A percentile compares a stretch with the other conserved stretches of the same genome.
These are phyloP conservation scores for Andrena hattorfiana DNA, from an alignment of 2,888 invertebrate genomes.

Conservation along the genomic window DNA sequence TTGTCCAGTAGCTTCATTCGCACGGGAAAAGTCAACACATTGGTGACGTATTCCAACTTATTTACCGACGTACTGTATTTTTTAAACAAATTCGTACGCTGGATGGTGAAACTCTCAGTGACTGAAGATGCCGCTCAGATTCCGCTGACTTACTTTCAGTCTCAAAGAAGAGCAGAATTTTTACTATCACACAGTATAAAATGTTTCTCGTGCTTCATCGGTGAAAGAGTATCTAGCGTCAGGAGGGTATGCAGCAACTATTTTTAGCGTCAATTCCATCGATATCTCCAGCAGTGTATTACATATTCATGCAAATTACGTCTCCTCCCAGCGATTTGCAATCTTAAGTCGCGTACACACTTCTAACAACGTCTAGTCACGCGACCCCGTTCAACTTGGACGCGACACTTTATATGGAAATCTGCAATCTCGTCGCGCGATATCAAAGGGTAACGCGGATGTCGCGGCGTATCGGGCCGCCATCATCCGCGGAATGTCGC, in stretches of 20 bases:
- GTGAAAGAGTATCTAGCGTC: too few relatives aligned
- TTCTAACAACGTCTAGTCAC: constrained; percentile 12
- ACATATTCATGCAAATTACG: constrained; percentile 10
- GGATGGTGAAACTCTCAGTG: too few relatives aligned
- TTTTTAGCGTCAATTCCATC: not conserved
- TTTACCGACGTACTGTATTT: too few relatives aligned
- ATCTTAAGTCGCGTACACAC: not conserved
- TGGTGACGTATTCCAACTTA: too few relatives aligned
- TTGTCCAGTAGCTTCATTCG: too few relatives aligned
- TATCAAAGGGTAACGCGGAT: constrained; percentile 40
- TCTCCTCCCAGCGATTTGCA: not conserved
- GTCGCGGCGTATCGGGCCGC: constrained; percentile 35
- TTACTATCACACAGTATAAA: too few relatives aligned
- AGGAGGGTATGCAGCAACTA: not conserved
- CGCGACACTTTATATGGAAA: constrained; percentile 43
- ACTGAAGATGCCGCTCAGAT: too few relatives aligned
- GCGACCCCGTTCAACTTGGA: constrained; percentile 15
- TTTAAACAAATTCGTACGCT: too few relatives aligned
- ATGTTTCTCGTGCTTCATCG: too few relatives aligned
- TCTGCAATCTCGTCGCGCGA: constrained; percentile 38
- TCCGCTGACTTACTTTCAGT: too few relatives aligned
- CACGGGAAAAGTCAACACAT: too few relatives aligned
- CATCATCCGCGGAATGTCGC: constrained; percentile 31
- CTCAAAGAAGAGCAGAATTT: too few relatives aligned
- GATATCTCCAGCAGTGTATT: not conserved